Evolutionary conservation across 2,888 invertebrate species (phyloP).

Genomic region (Philonicus albiceps): DNA sequence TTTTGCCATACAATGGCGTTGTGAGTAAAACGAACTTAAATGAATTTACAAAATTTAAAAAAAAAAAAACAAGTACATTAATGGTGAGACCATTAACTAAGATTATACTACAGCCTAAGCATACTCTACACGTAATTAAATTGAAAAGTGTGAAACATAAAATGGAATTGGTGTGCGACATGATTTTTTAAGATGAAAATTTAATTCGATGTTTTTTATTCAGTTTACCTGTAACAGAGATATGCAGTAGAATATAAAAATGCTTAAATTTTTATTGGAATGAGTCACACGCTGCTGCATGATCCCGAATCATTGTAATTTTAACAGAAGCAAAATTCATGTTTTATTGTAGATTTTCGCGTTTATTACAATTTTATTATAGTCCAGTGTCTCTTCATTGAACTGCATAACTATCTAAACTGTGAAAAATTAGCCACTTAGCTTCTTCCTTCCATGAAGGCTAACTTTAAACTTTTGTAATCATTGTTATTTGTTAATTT

Average conservation of each 20-base stretch:
- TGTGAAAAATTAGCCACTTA: neutral
- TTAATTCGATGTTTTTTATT: neutral
- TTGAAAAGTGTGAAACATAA: neutral
- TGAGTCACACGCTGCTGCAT: neutral
- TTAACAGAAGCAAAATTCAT: neutral
- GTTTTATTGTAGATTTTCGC: neutral
- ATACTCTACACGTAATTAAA: neutral
- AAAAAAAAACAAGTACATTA: neutral
- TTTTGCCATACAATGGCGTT: slow-evolving; percentile 14
- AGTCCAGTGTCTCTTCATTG: neutral
- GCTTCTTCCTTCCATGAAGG: neutral
- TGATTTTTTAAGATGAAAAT: neutral
- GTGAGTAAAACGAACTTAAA: neutral
- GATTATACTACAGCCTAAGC: neutral
- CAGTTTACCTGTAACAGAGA: neutral
- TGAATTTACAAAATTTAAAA: neutral
- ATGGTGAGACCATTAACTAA: neutral
- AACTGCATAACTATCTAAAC: neutral
- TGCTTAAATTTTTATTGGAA: neutral
- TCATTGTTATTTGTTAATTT: neutral
- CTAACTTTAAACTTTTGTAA: neutral
- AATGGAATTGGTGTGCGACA: neutral
- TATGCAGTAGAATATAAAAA: neutral
- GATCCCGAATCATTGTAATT: neutral
- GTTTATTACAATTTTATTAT: neutral